phyloP scores from a whole-genome alignment of 2,888 invertebrate genomes.

The Parnassius orleans region DNA sequence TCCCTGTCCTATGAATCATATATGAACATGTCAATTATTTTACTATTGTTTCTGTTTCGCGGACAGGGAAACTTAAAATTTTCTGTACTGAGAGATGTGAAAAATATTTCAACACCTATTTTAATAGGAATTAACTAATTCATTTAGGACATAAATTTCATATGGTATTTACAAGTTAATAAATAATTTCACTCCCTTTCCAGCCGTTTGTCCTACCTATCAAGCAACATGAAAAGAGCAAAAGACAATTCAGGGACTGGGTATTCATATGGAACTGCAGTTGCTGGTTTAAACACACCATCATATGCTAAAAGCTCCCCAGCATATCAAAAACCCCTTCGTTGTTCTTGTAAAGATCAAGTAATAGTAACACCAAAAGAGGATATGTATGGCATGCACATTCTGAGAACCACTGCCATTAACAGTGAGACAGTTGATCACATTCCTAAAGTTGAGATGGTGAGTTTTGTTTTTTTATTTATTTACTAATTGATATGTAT shows the following conservation, averaged over 20 bases:
- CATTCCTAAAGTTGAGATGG: conserved; percentile 47
- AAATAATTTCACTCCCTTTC: conserved; percentile 29
- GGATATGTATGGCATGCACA: conserved; percentile 50
- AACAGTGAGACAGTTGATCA: conserved; percentile 54
- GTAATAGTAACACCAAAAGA: conserved; percentile 41
- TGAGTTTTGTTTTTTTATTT: conserved; percentile 40
- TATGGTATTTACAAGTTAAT: not conserved
- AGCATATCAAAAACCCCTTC: conserved; percentile 39
- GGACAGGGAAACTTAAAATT: no score
- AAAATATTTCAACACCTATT: no score
- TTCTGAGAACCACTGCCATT: conserved; percentile 67
- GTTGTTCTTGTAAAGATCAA: conserved; percentile 54
- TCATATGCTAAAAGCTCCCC: conserved; percentile 40
- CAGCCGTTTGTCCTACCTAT: conserved; percentile 57
- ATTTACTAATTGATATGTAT: no score
- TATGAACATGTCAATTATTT: no score
- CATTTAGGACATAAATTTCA: no score
- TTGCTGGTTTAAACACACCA: conserved; percentile 50
- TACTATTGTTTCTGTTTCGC: no score
- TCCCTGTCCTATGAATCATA: no score
- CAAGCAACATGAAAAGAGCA: conserved; percentile 60
- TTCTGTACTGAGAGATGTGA: no score
- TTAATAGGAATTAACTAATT: no score
- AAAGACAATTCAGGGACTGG: conserved; percentile 71
- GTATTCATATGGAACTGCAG: conserved; percentile 66